A percentile compares a stretch with the other conserved stretches of the same genome.
phyloP scores from a whole-genome alignment of 2,888 invertebrate genomes.

The Leptinotarsa tumamoca region DNA sequence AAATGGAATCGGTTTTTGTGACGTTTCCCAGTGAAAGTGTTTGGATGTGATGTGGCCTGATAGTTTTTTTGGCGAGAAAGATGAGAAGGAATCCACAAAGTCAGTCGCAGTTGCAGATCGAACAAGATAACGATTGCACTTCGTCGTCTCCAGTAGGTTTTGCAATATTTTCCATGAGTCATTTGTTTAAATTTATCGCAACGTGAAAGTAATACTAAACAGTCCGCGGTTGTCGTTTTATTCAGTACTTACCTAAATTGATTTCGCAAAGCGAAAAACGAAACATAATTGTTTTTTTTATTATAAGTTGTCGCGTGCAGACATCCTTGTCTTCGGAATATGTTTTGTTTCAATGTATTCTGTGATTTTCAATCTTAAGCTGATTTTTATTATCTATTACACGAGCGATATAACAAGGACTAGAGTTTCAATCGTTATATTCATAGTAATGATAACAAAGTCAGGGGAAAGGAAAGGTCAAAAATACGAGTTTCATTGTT shows the following conservation, averaged over 20 bases:
- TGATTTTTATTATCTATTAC: background rate
- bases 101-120: conserved; percentile 61
- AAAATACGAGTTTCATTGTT: conserved; percentile 9
- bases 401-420: background rate
- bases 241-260: background rate
- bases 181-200: conserved; percentile 20
- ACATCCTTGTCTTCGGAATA: background rate
- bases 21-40: conserved; percentile 35
- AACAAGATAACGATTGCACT: conserved; percentile 70
- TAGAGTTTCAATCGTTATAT: conserved; percentile 11
- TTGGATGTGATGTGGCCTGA: conserved; percentile 36
- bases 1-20: conserved; percentile 43
- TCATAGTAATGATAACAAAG: conserved; percentile 4
- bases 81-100: conserved; percentile 60
- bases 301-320: conserved; percentile 4
- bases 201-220: conserved; percentile 6
- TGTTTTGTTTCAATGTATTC: background rate
- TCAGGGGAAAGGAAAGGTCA: conserved; percentile 14
- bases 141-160: conserved; percentile 68
- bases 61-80: conserved; percentile 26
- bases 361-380: background rate
- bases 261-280: background rate
- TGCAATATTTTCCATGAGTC: conserved; percentile 36
- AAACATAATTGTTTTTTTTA: background rate
- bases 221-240: background rate